phyloP scores from a whole-genome alignment of 2,113 vertebrate species.

The Sylvilagus bachmani region DNA sequence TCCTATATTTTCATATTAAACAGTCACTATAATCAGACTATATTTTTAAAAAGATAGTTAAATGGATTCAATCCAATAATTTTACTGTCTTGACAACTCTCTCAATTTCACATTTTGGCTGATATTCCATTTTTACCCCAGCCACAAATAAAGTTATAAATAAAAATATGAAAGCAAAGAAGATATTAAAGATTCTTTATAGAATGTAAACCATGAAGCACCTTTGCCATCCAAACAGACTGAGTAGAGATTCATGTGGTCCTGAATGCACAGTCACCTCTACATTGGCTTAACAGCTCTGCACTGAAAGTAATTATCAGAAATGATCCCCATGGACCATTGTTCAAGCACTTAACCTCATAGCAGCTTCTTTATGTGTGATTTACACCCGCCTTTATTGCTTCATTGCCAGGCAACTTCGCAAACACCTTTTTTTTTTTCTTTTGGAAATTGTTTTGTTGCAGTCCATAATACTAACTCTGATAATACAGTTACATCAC shows the following conservation, averaged over 20 bases:
- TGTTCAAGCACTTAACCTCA: background rate
- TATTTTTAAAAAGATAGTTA: background rate
- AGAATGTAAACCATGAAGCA: background rate
- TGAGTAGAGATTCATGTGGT: background rate
- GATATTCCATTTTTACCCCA: background rate
- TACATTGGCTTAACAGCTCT: background rate
- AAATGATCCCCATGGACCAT: background rate
- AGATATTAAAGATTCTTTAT: background rate
- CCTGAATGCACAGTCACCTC: background rate
- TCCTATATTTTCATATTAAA: background rate
- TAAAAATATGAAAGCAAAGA: conserved; percentile 26
- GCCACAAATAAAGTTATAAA: conserved; percentile 10
- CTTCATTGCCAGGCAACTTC: background rate
- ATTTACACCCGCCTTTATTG: conserved; percentile 38
- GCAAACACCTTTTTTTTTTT: background rate
- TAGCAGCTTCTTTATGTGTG: conserved; percentile 23
- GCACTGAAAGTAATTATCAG: background rate
- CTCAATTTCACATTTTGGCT: conserved; percentile 4
- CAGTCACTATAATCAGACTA: background rate
- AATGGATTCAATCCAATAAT: background rate
- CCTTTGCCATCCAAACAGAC: background rate
- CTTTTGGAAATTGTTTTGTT: conserved; percentile 2
- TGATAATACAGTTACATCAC: background rate
- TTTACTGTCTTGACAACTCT: background rate
- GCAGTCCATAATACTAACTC: background rate